Conservation (phyloP, 2,888 invertebrate species). For the Drosophila colorata region DNA sequence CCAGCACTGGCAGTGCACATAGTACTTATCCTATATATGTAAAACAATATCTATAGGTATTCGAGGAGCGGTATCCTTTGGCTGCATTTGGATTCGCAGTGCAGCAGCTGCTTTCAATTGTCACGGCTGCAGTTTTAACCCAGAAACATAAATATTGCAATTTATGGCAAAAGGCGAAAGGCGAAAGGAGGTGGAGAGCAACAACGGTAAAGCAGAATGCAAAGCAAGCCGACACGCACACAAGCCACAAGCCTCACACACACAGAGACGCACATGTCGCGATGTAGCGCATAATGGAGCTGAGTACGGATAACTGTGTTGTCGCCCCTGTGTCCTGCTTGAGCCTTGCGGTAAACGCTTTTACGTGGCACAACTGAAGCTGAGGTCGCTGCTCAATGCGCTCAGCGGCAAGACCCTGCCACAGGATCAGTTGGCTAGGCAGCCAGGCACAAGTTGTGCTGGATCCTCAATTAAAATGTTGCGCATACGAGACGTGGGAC, state of each 20-base stretch:
- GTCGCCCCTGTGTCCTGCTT: too few species aligned
- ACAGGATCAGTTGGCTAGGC: constrained; percentile 4
- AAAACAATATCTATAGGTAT: constrained; percentile 4
- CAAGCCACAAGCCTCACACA: background rate
- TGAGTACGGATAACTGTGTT: background rate
- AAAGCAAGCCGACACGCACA: constrained; percentile 4
- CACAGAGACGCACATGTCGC: constrained; percentile 1
- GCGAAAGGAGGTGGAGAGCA: background rate
- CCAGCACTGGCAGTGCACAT: background rate
- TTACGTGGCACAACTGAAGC: constrained; percentile 4
- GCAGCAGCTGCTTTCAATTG: constrained; percentile 50
- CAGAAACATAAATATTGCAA: constrained; percentile 77
- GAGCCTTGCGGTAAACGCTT: background rate
- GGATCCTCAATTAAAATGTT: constrained; percentile 15
- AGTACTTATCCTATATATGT: constrained; percentile 4
- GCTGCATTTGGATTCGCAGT: constrained; percentile 8
- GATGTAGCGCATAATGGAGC: constrained; percentile 10
- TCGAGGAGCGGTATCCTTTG: constrained; percentile 32
- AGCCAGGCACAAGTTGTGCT: constrained; percentile 3
- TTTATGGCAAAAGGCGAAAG: constrained; percentile 42
- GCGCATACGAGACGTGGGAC: constrained; percentile 36
- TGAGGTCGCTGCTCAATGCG: background rate
- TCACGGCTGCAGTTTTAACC: constrained; percentile 68
- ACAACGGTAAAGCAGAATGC: background rate
- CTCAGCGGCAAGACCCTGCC: background rate